Evolutionary conservation across 2,113 vertebrate genomes (phyloP), one percentile per base, ranked within the genome.

Genomic region (Myotis lucifugus): DNA sequence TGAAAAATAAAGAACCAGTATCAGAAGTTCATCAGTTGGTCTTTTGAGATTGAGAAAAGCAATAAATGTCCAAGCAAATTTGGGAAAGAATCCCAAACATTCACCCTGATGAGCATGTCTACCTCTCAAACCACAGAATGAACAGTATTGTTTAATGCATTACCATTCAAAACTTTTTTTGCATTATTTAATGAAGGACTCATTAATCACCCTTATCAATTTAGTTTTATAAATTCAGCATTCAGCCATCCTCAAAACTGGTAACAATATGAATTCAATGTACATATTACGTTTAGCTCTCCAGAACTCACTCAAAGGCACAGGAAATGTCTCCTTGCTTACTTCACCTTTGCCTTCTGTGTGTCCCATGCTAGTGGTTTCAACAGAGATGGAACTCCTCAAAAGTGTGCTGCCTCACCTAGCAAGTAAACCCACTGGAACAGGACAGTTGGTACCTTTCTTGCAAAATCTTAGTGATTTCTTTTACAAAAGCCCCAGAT

Each of bases 1-100:
- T 79, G 32, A 85, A 78, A 96, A 96, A 94, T 85, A 95, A 95
- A 95, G 90, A 96, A 46, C 64, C 54, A 84, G 37, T 95, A 81
- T 97, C 70, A 88, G 25, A 88, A 93, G 92, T 96, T 97, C 87
- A 94, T 95, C 91, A 93, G 76, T 94, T 85, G 88, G 23, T 96
- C 90, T 87, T 85, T 90, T 93, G 90, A 95, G 85, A 74, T 54
- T 72, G 54, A 89, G 46, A 34, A 93, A 50, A 97, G 93, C 79
- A 72, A 64, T 92, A 84, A 92, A 97, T 48, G 17, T 84, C 64
- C 13, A 85, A 84, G 67, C 83, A 81, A 96, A 91, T 93, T 81
- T 91, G 81, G 74, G 79, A 97, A 95, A 94, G 64, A 89, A 89
- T 95, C 46, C 70, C 66, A 92, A 73, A 69, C 46, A 85, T 84